phyloP scores from a whole-genome alignment of 1,140 invertebrate species.

The Dreissena rostriformis region DNA sequence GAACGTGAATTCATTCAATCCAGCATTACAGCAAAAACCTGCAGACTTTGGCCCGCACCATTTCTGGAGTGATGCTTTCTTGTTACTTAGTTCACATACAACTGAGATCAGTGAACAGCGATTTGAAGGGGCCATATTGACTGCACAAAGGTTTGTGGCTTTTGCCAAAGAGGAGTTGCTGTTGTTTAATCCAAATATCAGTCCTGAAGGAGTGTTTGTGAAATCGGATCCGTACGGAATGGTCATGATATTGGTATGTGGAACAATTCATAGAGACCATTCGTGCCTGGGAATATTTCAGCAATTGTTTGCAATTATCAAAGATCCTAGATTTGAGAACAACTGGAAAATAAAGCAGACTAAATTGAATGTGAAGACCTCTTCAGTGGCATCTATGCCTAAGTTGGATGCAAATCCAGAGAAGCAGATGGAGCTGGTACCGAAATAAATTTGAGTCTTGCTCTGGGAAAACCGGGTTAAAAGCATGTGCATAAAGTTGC shows the following conservation, averaged over 20 bases:
- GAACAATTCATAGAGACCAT: constrained; percentile 83
- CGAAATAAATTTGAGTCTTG: too few relatives aligned
- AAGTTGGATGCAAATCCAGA: constrained; percentile 59
- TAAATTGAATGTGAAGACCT: constrained; percentile 63
- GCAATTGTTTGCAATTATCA: constrained; percentile 84
- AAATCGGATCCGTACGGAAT: constrained; percentile 85
- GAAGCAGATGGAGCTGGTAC: constrained; percentile 45
- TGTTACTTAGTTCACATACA: constrained; percentile 67
- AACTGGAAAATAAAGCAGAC: constrained; percentile 86
- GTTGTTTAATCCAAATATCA: constrained; percentile 85
- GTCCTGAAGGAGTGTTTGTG: constrained; percentile 83
- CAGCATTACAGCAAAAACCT: constrained; percentile 54
- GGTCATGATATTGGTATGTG: constrained; percentile 84
- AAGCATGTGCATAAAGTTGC: too few relatives aligned
- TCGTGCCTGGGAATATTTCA: constrained; percentile 85
- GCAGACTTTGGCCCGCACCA: constrained; percentile 82
- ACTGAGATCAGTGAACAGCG: constrained; percentile 60
- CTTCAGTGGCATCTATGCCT: constrained; percentile 55
- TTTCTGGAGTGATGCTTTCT: constrained; percentile 84
- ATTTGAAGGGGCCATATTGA: constrained; percentile 64
- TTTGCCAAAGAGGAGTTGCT: constrained; percentile 81
- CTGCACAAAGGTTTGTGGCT: constrained; percentile 78
- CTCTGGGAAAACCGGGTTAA: too few relatives aligned
- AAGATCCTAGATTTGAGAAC: constrained; percentile 84
- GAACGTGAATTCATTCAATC: constrained; percentile 82